Evolutionary conservation across 1,140 invertebrate genomes (phyloP).

Genomic region (Ceratina japonica): DNA sequence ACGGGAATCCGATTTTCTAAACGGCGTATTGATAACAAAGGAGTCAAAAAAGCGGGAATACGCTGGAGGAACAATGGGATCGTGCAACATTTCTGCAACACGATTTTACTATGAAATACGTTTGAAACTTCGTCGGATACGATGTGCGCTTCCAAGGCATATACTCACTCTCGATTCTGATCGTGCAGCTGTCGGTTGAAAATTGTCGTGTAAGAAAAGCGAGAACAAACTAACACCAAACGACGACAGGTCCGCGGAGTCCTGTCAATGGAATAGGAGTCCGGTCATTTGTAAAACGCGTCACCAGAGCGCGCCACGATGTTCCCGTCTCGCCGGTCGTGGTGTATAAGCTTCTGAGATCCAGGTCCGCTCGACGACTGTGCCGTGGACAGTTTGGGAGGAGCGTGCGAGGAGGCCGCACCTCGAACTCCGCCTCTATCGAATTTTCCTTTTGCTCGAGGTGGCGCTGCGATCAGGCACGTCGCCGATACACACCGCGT

Average conservation of each 20-base stretch:
- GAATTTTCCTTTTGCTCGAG: constrained; percentile 53
- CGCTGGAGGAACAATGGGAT: no score
- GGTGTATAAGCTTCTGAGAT: constrained; percentile 65
- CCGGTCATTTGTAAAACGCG: constrained; percentile 50
- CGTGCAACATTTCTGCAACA: no score
- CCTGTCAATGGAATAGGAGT: constrained; percentile 61
- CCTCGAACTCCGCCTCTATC: constrained; percentile 75
- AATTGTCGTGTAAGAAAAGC: not conserved
- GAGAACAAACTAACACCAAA: constrained; percentile 22
- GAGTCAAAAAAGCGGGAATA: no score
- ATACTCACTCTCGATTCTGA: no score
- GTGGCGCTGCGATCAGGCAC: constrained; percentile 50
- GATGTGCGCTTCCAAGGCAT: no score
- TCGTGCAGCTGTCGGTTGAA: no score
- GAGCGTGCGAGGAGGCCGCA: constrained; percentile 73
- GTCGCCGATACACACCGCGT: constrained; percentile 20
- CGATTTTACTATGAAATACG: no score
- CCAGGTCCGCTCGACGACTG: constrained; percentile 62
- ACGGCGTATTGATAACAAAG: no score
- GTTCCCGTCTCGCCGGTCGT: constrained; percentile 27
- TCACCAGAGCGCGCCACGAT: constrained; percentile 70
- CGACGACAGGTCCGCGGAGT: constrained; percentile 61
- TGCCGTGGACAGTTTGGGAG: constrained; percentile 70
- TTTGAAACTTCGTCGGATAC: no score
- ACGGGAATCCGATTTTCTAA: not conserved